Evolutionary conservation across 2,888 invertebrate species (phyloP).

Genomic region (Caenorhabditis afra): DNA sequence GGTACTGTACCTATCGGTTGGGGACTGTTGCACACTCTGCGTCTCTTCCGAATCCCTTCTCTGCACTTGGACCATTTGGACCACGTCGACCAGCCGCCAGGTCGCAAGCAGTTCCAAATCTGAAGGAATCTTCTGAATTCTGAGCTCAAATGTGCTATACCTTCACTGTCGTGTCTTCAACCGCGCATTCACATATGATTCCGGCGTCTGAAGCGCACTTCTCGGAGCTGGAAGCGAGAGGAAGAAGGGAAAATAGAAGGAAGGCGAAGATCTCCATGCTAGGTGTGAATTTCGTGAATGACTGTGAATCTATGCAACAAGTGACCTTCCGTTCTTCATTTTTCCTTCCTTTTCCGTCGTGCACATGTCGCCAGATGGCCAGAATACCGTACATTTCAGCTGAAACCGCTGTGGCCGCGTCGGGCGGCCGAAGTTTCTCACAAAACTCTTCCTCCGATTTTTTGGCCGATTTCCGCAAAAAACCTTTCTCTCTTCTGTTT

Average conservation of each 20-base stretch:
- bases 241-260: neutral
- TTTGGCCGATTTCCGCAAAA: neutral
- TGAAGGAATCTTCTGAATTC: neutral
- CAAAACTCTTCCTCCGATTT: constrained; percentile 2
- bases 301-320: neutral
- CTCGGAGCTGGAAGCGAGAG: neutral
- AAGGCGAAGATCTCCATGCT: neutral
- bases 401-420: constrained; percentile 1
- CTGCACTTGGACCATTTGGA: constrained; percentile 59
- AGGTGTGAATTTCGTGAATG: too few species aligned
- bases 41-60: constrained; percentile 44
- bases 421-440: neutral
- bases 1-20: constrained; percentile 19
- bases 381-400: constrained; percentile 32
- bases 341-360: constrained; percentile 30
- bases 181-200: constrained; percentile 40
- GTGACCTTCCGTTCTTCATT: too few species aligned
- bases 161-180: constrained; percentile 14
- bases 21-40: constrained; percentile 40
- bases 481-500: constrained; percentile 14
- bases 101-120: constrained; percentile 46
- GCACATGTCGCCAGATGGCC: constrained; percentile 49
- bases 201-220: constrained; percentile 41
- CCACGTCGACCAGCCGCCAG: constrained; percentile 56
- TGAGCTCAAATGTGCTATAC: neutral